Conservation (phyloP, 2,888 invertebrate species). For the Deilephila elpenor region DNA sequence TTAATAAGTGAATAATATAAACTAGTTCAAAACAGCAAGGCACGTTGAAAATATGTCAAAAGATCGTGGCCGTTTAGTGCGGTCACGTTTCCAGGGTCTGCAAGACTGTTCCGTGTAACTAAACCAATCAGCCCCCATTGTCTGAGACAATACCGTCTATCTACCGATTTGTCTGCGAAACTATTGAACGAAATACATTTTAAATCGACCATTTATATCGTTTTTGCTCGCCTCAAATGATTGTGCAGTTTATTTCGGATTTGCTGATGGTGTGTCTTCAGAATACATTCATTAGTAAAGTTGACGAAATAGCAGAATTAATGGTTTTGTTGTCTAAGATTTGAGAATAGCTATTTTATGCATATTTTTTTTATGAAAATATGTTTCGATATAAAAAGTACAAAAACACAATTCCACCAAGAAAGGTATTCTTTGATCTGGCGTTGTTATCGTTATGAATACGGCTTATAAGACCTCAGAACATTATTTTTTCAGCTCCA, state of each 20-base stretch:
- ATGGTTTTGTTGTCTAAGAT: too few species aligned
- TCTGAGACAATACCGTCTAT: constrained; percentile 66
- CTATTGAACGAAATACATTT: constrained; percentile 22
- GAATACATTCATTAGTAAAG: neutral
- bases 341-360: too few species aligned
- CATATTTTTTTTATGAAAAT: too few species aligned
- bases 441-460: too few species aligned
- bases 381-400: too few species aligned
- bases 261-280: neutral
- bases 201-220: constrained; percentile 26
- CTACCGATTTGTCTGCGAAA: constrained; percentile 35
- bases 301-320: neutral
- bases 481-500: too few species aligned
- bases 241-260: neutral
- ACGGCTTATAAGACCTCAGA: too few species aligned
- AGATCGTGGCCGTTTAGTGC: constrained; percentile 45
- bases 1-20: neutral
- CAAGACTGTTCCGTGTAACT: constrained; percentile 74
- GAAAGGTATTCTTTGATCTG: too few species aligned
- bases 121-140: constrained; percentile 79
- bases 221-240: constrained; percentile 31
- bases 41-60: neutral
- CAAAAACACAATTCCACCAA: too few species aligned
- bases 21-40: neutral
- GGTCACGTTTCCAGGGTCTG: constrained; percentile 71